Evolutionary conservation across 2,888 invertebrate species (phyloP), one percentile per base, ranked within the genome.

Genomic region (Urechis unicinctus): DNA sequence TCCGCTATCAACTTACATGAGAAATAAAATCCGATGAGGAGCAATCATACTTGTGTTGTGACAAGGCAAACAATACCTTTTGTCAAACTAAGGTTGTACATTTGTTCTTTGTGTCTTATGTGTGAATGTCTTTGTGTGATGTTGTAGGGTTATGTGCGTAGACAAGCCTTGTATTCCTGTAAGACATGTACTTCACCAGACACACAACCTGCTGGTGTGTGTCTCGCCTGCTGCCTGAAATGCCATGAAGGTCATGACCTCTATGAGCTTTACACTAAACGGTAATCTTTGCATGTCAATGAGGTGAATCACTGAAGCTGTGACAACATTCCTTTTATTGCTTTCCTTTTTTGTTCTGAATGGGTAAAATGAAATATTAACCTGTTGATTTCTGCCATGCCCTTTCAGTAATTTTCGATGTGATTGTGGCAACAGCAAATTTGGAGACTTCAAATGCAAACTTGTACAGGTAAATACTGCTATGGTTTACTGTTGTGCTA

Each of bases 211-310:
- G 92, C 90, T 42, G 96, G 92, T 3, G 81, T 97, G 28, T 98
- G 97, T 77, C 82, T 96, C 1, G 97, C 95, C 1, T 98, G 98
- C 76, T 89, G 90, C 70, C 87, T 89, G 62, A 86, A 86, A 59
- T 98, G 98, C 69, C 98, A 99, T 73, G 94, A 94, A 71, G 90
- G 89, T 52, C 98, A 98, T 79, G 91, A 96, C 42, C 83, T 98
- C 1, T 82, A 94, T 50, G 97, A 98, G 75, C 81, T 99, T 22
- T 98, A 97, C 74, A 98, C 97, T 0, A 98, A 97, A 78, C 75
- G 77, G 74, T 75, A 60, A 31, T 24, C 48, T 24, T 29, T 3
- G 13, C 6, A 21, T 21, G 9, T 43, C 17, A 53, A 30, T 50
- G 31, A 25, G n/a, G n/a, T n/a, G n/a, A n/a, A n/a, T n/a, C n/a